Base-by-base conservation (phyloP, 1,140 invertebrate genomes). In the Heliconius nattereri region DNA sequence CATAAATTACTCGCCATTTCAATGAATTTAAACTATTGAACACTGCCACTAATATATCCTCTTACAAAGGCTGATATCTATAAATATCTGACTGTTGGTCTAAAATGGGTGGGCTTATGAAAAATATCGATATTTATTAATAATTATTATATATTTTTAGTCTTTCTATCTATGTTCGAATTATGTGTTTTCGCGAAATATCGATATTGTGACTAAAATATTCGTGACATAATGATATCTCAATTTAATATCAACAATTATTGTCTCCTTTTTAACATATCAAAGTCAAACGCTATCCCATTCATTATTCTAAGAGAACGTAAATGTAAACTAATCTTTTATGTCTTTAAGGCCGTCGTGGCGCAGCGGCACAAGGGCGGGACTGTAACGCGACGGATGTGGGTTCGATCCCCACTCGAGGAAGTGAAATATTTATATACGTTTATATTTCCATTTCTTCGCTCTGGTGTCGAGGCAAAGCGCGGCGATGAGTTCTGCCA, bases 1-100 rank as follows among this genome's bases (percentile, higher is more conserved):
- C 29, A 66, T 60, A 60, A 60, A 45, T 54, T 60, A 60, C 19
- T 29, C 26, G 57, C 37, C 57, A 57, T 20, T 40, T 49, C 19
- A 70, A 37, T 37, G 60, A 29, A 52, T 81, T 75, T 80, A 71
- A 70, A 80, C 78, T 32, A 60, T 73, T 75, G 11, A 73, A 75
- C 80, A 81, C 80, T 81, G 80, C 80, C 80, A 81, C 76, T 72
- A 78, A 72, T 49, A 71, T 78, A 78, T 57, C 60, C 52, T 72
- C 54, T 16, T 35, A 40, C 73, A 72, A 81, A 81, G 80, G 80
- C 76, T 81, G 76, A 80, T 78, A 78, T 70, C 6, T 76, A 71
- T 26, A 70, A 66, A 66, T 75, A 45, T 66, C 74, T 66, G 60
- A 66, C 23, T 66, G 23, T 66, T 29, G 60, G 19, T 66, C 26